Conservation (phyloP, 2,113 vertebrate genomes). For the Cnemophilus loriae region DNA sequence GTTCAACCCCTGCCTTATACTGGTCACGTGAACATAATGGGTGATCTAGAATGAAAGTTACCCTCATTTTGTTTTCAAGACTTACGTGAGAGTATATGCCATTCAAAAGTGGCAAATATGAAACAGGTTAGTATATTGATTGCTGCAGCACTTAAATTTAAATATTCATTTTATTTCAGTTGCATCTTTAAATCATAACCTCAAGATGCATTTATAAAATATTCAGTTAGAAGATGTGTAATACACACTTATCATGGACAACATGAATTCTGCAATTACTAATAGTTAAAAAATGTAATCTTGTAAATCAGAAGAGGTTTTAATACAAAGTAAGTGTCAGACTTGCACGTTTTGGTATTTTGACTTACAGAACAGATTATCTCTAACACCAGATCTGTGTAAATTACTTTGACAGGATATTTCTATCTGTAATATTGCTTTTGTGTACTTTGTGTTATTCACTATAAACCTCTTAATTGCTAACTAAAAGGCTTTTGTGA, state of each 20-base stretch:
- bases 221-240: neutral
- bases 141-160: neutral
- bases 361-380: neutral
- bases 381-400: neutral
- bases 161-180: neutral
- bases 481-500: neutral
- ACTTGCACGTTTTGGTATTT: neutral
- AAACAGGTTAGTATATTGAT: neutral
- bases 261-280: neutral
- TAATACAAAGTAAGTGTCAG: neutral
- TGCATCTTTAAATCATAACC: neutral
- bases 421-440: neutral
- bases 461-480: neutral
- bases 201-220: neutral
- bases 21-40: accelerated
- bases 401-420: neutral
- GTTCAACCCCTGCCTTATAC: neutral
- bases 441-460: neutral
- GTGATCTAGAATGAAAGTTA: neutral
- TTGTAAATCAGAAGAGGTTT: neutral
- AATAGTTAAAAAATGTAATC: neutral
- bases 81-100: neutral
- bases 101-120: neutral
- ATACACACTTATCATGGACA: neutral
- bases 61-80: neutral